phyloP scores from a whole-genome alignment of 2,888 invertebrate species.

The Cerastis leucographa region DNA sequence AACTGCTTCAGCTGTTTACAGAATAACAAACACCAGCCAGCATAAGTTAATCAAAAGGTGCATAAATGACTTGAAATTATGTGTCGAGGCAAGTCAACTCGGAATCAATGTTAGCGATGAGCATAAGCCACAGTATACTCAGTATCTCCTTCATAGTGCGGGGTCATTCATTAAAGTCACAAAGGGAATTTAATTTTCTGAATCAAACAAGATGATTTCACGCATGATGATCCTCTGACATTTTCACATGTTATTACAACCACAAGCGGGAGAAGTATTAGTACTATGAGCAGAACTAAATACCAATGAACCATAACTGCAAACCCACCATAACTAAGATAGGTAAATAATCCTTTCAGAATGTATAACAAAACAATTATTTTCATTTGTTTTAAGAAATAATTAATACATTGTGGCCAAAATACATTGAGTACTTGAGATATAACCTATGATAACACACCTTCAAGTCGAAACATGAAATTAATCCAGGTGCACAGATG shows the following conservation, averaged over 20 bases:
- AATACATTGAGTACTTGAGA: neutral
- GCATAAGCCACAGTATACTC: too few relatives aligned
- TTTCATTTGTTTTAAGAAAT: neutral
- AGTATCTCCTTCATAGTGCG: neutral
- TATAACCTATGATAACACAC: neutral
- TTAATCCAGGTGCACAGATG: neutral
- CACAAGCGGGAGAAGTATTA: neutral
- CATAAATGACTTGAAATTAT: neutral
- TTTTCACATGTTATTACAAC: neutral
- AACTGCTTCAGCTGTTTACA: neutral
- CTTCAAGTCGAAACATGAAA: neutral
- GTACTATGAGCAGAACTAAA: neutral
- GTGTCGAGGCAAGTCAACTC: too few relatives aligned
- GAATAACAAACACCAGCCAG: neutral
- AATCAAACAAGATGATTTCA: neutral
- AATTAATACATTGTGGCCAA: neutral
- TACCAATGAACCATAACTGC: neutral
- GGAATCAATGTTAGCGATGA: neutral
- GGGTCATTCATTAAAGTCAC: neutral
- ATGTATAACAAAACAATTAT: conserved; percentile 16
- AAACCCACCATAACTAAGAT: neutral
- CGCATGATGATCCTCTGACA: too few relatives aligned
- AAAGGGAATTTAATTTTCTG: neutral
- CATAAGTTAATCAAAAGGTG: neutral
- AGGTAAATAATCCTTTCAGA: conserved; percentile 23